Evolutionary conservation across 2,888 invertebrate genomes (phyloP), one percentile per base, ranked within the genome.

Genomic region (Amphimallon solstitiale): DNA sequence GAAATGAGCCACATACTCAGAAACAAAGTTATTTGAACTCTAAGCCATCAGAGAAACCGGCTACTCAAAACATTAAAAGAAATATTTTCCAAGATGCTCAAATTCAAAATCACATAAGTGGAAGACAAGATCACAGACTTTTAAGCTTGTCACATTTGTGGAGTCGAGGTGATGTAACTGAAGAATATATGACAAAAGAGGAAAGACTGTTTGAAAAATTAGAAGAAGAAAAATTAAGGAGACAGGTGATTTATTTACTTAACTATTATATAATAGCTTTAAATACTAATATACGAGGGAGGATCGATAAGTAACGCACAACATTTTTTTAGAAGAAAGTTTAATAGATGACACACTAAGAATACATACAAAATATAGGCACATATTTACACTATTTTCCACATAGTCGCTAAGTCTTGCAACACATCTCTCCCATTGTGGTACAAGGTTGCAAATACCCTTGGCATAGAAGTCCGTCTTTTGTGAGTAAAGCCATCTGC

Each of bases 201-300:
- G 72, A 72, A 29, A 71, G 68, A 63, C 74, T 56, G 56, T 71
- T 37, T 64, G 77, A 83, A 34, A 89, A 88, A 75, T 80, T 92
- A 1, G 90, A 92, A 77, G 93, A 93, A 79, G 93, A 94, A 78
- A 88, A 89, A 76, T 82, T 92, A 38, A 86, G 92, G 66, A 84
- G 94, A 76, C 89, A 92, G 85, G 93, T 92, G 84, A 80, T 82
- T 74, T 4, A 54, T 64, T 61, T 67, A 38, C 61, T 62, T 63
- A n/a, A n/a, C n/a, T n/a, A n/a, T n/a, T n/a, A n/a, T n/a, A n/a
- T n/a, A n/a, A n/a, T n/a, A n/a, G n/a, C n/a, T n/a, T n/a, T n/a
- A n/a, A n/a, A n/a, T n/a, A n/a, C n/a, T n/a, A n/a, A n/a, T n/a
- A n/a, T n/a, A n/a, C n/a, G n/a, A n/a, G n/a, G n/a, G n/a, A n/a